phyloP scores from a whole-genome alignment of 2,113 vertebrate genomes.

The Blennius ocellaris region DNA sequence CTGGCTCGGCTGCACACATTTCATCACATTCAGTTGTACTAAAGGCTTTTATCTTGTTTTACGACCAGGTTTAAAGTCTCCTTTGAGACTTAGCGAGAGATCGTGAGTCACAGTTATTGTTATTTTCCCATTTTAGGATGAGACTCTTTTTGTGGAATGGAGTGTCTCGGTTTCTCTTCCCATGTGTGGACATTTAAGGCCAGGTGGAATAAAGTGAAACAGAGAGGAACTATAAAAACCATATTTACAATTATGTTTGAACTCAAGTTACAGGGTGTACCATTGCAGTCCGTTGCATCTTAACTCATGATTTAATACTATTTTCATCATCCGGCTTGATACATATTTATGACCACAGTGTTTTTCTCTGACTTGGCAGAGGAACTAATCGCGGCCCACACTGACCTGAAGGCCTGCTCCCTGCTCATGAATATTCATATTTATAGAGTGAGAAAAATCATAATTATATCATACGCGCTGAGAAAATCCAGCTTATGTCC shows the following conservation, averaged over 20 bases:
- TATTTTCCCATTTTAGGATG: background rate
- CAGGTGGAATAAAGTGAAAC: constrained; percentile 23
- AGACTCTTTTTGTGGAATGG: background rate
- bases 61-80: background rate
- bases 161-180: background rate
- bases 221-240: constrained; percentile 15
- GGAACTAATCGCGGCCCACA: constrained; percentile 45
- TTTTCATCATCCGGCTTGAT: constrained; percentile 58
- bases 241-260: constrained; percentile 18
- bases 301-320: constrained; percentile 36
- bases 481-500: constrained; percentile 44
- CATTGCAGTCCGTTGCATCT: constrained; percentile 46
- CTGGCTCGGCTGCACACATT: constrained; percentile 22
- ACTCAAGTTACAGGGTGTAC: constrained; percentile 21
- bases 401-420: constrained; percentile 55
- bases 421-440: constrained; percentile 63
- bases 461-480: constrained; percentile 29
- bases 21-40: constrained; percentile 10
- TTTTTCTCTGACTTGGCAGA: constrained; percentile 60
- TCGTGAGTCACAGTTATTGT: background rate
- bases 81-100: background rate
- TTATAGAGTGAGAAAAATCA: constrained; percentile 26
- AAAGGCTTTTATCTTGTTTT: constrained; percentile 16
- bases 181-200: background rate
- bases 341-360: constrained; percentile 62